Evolutionary conservation across 2,113 vertebrate genomes (phyloP), one percentile per base, ranked within the genome.

Genomic region (Turnix velox): DNA sequence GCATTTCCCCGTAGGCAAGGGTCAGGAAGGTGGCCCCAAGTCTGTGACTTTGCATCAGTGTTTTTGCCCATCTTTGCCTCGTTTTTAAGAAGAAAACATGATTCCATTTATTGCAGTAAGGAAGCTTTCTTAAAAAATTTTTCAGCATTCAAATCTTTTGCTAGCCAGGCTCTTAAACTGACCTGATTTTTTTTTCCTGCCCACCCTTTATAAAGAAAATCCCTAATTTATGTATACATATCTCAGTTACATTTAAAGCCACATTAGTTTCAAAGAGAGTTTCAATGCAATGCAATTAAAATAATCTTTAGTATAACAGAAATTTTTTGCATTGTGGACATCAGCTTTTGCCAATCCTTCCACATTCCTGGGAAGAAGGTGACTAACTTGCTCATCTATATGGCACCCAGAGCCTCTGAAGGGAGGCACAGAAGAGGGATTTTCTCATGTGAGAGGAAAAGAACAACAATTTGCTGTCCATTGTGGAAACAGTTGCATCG

Each of bases 401-500:
- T 7, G 45, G 25, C 48, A 61, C 4, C 14, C 0, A 0, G 18
- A 9, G 3, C 37, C 40, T 68, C 63, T 35, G 45, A 35, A 89
- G 33, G 22, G n/a, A 80, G 17, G 12, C 15, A 4, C 17, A 51
- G 59, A 68, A 83, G 42, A 69, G 9, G 28, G 87, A 84, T 37
- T 0, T 0, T 46, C 52, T 78, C n/a, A 39, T 19, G 15, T 51
- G 31, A 80, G 23, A 75, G 25, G 31, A 86, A 43, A 11, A 33
- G 51, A 55, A 87, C 54, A 78, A 39, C 10, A 22, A 37, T 78
- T 52, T 81, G 11, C 7, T 14, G 2, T 13, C 19, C 4, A 1
- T 14, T 5, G 40, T 11, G 10, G 45, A 75, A 90, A 33, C 6
- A 4, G 27, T 62, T 6, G 2, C 9, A 46, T 49, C 66, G 35